Evolutionary conservation across 2,888 invertebrate genomes (phyloP), one percentile per base, ranked within the genome.

Genomic region (Fissipunctia ypsillon): DNA sequence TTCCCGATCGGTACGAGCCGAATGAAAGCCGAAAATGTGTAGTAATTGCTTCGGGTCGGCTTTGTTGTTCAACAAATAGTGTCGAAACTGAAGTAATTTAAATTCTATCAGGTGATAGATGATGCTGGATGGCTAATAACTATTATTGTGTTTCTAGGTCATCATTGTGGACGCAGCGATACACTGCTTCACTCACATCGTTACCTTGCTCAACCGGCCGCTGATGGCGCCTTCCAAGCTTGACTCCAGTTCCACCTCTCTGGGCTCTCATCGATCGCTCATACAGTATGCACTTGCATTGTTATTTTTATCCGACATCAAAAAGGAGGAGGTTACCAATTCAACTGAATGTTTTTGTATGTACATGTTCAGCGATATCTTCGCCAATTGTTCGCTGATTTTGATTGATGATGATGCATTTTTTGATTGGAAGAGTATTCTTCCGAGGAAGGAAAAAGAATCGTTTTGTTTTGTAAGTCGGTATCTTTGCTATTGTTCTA

Each of bases 171-270:
- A 90, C 7, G 85, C 90, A 0, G 91, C 94, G 0, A 43, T 93
- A 25, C 95, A 96, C 77, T 92, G 93, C 65, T 79, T 94, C 50
- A 85, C 83, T 4, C 95, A 95, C 78, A 84, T 95, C 3, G 35
- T 88, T 16, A 83, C 87, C 25, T 73, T 95, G 63, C 74, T 93
- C 31, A 83, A 84, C 52, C 89, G 89, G 0, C 70, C 87, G 25
- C 31, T n/a, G 0, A 31, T 86, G 5, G 31, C 50, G 10, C 6
- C 71, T 0, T 66, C 86, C 0, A 87, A 73, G 31, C 70, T 68
- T 0, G 66, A 66, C 4, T 48, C 52, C 12, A 2, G n/a, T 10
- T 0, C 3, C 68, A 35, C 72, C 9, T 48, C 87, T 4, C 6
- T 73, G 5, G 76, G 73, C 31, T 77, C 88, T 3, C 84, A 84